phyloP scores from a whole-genome alignment of 2,797 vertebrate species.

The Sphenodon punctatus region DNA sequence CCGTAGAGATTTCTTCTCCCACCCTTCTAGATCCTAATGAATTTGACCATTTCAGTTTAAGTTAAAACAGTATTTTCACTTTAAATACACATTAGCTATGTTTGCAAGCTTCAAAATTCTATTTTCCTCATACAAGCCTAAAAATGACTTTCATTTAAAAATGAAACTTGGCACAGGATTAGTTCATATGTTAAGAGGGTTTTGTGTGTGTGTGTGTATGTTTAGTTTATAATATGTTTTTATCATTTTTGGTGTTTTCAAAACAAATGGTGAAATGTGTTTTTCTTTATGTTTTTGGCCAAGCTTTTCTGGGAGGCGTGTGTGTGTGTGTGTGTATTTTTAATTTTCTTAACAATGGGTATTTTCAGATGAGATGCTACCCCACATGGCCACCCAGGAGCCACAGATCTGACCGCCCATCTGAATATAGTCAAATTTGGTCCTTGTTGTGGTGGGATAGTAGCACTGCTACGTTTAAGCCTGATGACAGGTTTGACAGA shows the following conservation, averaged over 20 bases:
- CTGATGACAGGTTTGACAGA: no score
- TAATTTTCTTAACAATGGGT: no score
- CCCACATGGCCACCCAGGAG: no score
- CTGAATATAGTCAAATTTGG: no score
- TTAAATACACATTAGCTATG: slow-evolving; percentile 64
- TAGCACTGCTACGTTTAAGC: no score
- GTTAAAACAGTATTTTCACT: slow-evolving; percentile 54
- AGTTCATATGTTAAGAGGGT: slow-evolving; percentile 71
- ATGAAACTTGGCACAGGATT: slow-evolving; percentile 78
- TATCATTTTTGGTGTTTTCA: slow-evolving; percentile 78
- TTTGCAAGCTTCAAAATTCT: slow-evolving; percentile 67
- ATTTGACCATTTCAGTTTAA: slow-evolving; percentile 52
- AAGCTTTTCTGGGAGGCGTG: slow-evolving; percentile 62
- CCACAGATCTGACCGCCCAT: no score
- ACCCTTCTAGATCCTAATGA: slow-evolving; percentile 47
- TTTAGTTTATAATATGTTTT: slow-evolving; percentile 77
- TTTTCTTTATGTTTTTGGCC: slow-evolving; percentile 71
- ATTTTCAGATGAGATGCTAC: no score
- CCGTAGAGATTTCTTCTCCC: slow-evolving; percentile 23
- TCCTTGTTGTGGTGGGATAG: no score
- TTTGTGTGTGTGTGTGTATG: slow-evolving; percentile 58
- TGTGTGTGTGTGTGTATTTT: slow-evolving; percentile 54
- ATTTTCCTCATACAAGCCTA: slow-evolving; percentile 72
- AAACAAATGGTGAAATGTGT: slow-evolving; percentile 78
- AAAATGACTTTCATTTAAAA: slow-evolving; percentile 75